Evolutionary conservation across 1,140 invertebrate genomes (phyloP).

Genomic region (Megathymus violae): DNA sequence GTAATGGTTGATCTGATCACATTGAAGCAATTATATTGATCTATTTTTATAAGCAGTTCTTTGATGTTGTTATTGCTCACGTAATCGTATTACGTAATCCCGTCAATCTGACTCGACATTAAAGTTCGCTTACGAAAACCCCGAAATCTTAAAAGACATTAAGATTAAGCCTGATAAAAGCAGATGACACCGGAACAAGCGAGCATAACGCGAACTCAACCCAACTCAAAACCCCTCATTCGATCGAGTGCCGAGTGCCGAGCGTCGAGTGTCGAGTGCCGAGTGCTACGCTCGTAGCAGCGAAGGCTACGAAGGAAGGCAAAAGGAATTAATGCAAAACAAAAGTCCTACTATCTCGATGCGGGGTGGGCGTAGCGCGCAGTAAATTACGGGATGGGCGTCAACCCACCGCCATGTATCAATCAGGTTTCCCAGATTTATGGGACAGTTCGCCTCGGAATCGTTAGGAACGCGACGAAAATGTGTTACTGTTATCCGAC

Average conservation of each 20-base stretch:
- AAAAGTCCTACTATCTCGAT: constrained; percentile 75
- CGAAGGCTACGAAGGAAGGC: constrained; percentile 50
- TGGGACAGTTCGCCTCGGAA: constrained; percentile 80
- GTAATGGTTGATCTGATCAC: too few relatives aligned
- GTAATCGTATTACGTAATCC: too few relatives aligned
- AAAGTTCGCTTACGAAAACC: neutral
- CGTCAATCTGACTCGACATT: too few relatives aligned
- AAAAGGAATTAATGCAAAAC: constrained; percentile 82
- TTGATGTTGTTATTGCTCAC: neutral
- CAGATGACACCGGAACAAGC: too few relatives aligned
- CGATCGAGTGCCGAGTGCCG: constrained; percentile 3
- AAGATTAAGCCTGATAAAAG: too few relatives aligned
- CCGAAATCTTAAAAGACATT: too few relatives aligned
- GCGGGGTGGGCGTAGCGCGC: constrained; percentile 66
- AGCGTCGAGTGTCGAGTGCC: constrained; percentile 1
- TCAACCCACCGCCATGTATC: constrained; percentile 84
- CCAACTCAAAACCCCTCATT: neutral
- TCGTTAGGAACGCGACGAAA: constrained; percentile 80
- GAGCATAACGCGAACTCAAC: too few relatives aligned
- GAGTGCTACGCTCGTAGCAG: constrained; percentile 11
- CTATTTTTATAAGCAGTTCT: neutral
- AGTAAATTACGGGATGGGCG: constrained; percentile 84
- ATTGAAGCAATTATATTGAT: too few relatives aligned
- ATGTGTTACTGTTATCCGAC: constrained; percentile 58
- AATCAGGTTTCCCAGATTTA: constrained; percentile 81